phyloP scores from a whole-genome alignment of 1,140 invertebrate species.

The Aphaenogaster rudis region DNA sequence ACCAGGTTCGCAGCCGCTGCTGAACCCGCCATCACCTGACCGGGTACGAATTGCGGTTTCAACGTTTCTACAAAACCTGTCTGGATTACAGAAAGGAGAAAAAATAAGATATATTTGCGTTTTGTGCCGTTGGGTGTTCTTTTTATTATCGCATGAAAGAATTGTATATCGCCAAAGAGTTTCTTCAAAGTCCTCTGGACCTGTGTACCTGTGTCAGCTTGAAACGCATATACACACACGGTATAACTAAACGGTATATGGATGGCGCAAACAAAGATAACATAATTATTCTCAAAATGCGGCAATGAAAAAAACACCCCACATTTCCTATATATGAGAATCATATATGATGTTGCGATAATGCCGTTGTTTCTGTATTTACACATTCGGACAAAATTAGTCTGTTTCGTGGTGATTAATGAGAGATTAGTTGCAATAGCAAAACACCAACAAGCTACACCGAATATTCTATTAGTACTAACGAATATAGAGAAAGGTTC shows the following conservation, averaged over 20 bases:
- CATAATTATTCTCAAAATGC: slow-evolving; percentile 52
- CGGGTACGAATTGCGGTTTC: slow-evolving; percentile 95
- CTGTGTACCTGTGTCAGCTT: slow-evolving; percentile 33
- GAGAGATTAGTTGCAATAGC: slow-evolving; percentile 77
- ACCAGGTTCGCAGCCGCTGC: slow-evolving; percentile 86
- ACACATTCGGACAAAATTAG: slow-evolving; percentile 75
- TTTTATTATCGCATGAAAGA: slow-evolving; percentile 71
- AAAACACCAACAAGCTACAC: slow-evolving; percentile 81
- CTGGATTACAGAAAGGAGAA: slow-evolving; percentile 86
- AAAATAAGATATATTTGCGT: slow-evolving; percentile 45
- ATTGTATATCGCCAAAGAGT: slow-evolving; percentile 36
- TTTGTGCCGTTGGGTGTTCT: slow-evolving; percentile 68
- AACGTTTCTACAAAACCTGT: slow-evolving; percentile 96
- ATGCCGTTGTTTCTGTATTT: slow-evolving; percentile 75
- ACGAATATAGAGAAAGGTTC: slow-evolving; percentile 64
- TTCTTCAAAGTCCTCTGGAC: slow-evolving; percentile 45
- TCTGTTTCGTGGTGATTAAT: slow-evolving; percentile 77
- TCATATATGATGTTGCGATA: slow-evolving; percentile 47
- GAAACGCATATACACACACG: slow-evolving; percentile 44
- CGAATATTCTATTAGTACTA: slow-evolving; percentile 79
- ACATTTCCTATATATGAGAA: slow-evolving; percentile 63
- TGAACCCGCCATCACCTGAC: slow-evolving; percentile 91
- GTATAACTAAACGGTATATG: slow-evolving; percentile 49
- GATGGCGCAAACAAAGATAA: slow-evolving; percentile 60
- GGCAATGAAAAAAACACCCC: slow-evolving; percentile 77